These are phyloP conservation scores for Standfussiana lucernea DNA, from an alignment of 2,888 invertebrate genomes.

Conservation along the genomic window DNA sequence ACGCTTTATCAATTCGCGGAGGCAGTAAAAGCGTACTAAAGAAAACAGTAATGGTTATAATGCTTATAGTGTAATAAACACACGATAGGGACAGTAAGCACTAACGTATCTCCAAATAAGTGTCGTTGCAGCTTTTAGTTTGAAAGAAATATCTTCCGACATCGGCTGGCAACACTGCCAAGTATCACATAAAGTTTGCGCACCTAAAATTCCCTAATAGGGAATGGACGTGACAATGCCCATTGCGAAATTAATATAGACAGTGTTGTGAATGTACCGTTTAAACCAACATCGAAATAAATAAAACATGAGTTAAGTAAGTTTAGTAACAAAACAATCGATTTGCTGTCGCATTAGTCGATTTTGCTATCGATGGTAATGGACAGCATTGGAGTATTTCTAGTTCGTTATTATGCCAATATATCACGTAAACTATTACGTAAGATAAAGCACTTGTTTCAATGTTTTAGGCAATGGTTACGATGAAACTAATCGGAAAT, in stretches of 20 bases:
- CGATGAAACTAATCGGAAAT: conserved; percentile 67
- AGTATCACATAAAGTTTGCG: conserved; percentile 23
- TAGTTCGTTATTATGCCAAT: conserved; percentile 32
- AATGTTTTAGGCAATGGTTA: conserved; percentile 67
- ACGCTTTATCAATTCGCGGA: conserved; percentile 49
- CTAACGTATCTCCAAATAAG: conserved; percentile 49
- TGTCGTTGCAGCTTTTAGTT: conserved; percentile 23
- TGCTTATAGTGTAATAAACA: conserved; percentile 57
- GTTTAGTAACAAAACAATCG: conserved; percentile 54
- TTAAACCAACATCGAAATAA: conserved; percentile 28
- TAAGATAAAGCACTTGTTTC: conserved; percentile 56
- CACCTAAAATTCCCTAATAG: conserved; percentile 35
- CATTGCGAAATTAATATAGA: conserved; percentile 52
- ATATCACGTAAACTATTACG: conserved; percentile 46
- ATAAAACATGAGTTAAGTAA: conserved; percentile 49
- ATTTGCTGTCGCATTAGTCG: conserved; percentile 50
- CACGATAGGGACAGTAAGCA: conserved; percentile 47
- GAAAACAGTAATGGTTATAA: conserved; percentile 60
- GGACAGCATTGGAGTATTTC: conserved; percentile 37
- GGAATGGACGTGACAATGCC: conserved; percentile 51
- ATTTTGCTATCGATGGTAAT: conserved; percentile 64
- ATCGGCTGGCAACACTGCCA: conserved; percentile 3
- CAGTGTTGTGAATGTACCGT: conserved; percentile 28
- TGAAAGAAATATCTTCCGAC: conserved; percentile 50
- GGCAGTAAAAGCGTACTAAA: conserved; percentile 57